Evolutionary conservation across 2,113 vertebrate genomes (phyloP), one percentile per base, ranked within the genome.

Genomic region (Dipodomys merriami): DNA sequence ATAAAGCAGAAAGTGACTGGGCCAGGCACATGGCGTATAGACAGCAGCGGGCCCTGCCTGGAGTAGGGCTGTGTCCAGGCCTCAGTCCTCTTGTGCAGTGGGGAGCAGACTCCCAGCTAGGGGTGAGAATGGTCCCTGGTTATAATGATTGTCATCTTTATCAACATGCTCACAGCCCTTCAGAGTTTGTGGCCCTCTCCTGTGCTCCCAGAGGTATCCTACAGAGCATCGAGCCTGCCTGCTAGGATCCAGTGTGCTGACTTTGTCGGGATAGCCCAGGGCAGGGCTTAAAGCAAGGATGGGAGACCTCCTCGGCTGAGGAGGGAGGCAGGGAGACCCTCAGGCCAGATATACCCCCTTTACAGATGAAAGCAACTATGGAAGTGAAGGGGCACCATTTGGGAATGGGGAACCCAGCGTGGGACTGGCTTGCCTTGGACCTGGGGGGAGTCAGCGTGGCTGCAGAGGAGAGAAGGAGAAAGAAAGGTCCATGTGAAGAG

Each of bases 111-210:
- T 46, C 25, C 19, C 60, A 64, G 62, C 62, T 20, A 6, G 62
- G 23, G 62, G 62, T 64, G 62, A 64, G 62, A 20, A 23, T 64
- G n/a, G 18, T 72, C 69, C 16, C 13, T 72, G 15, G 30, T 72
- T 35, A 30, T 71, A 72, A 7, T 18, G 0, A 0, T 46, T 10
- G n/a, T 35, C 15, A 3, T 6, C 0, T 0, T 67, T 60, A 8
- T 4, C 2, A 39, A 22, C 60, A 11, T 35, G 4, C 39, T 39
- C 27, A 20, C 39, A 6, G 62, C 53, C 35, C 30, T 33, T 23
- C 20, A 2, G 23, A 78, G 57, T 25, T 33, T 5, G 6, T 67
- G 49, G 60, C 39, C 25, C 7, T 62, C 39, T 13, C 2, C 0
- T 18, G 35, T 68, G 68, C 22, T 27, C 44, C 12, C 13, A 27